Conservation (phyloP, 2,888 invertebrate genomes). For the Thymelicus lineola region DNA sequence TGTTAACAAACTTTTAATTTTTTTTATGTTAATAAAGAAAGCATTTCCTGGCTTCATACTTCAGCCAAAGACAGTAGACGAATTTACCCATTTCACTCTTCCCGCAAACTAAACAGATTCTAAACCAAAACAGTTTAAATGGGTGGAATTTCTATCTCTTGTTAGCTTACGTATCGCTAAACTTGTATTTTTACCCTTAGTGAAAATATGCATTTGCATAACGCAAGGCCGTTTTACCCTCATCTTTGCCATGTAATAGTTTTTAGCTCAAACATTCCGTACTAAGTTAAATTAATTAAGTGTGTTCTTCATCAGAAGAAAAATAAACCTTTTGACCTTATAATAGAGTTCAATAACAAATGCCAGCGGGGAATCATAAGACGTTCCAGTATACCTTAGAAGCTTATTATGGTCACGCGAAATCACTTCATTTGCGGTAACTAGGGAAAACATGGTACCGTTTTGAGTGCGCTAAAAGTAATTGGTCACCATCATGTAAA, state of each 20-base stretch:
- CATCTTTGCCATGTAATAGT: constrained; percentile 20
- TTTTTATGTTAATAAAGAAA: no score
- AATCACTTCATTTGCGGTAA: constrained; percentile 62
- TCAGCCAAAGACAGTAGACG: no score
- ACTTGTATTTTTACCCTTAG: not conserved
- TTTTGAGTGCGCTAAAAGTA: constrained; percentile 43
- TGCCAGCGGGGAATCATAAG: not conserved
- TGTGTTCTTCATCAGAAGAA: not conserved
- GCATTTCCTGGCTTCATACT: no score
- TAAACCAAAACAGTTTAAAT: no score
- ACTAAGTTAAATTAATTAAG: constrained; percentile 8
- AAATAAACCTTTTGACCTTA: not conserved
- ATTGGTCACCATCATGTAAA: constrained; percentile 36
- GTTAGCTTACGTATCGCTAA: no score
- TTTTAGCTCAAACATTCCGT: constrained; percentile 15
- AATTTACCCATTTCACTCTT: no score
- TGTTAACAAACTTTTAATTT: no score
- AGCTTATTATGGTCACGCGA: constrained; percentile 57
- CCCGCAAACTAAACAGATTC: no score
- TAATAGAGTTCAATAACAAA: constrained; percentile 1
- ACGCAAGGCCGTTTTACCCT: constrained; percentile 1
- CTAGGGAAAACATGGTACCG: constrained; percentile 40
- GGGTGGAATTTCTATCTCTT: no score
- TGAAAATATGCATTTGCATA: constrained; percentile 3
- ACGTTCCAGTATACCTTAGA: constrained; percentile 7